Base-by-base conservation (phyloP, 2,113 vertebrate species). In the Hypomesus transpacificus region DNA sequence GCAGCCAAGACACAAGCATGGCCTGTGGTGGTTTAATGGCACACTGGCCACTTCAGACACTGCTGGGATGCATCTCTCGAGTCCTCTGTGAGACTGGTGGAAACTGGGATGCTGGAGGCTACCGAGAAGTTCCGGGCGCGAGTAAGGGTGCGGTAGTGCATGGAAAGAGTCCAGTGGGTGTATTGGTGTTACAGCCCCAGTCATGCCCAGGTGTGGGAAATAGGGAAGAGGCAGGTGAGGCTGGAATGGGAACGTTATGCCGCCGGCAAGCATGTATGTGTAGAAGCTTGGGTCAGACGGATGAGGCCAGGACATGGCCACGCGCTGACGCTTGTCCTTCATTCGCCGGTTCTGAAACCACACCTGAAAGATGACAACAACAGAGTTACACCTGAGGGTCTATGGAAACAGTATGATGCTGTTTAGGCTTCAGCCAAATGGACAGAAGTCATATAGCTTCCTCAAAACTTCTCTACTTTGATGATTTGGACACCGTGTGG, bases 261-360 rank as follows among this genome's bases (percentile, higher is more conserved):
- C 94, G 72, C 94, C 94, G 0, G 94, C 94, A 92, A 95, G 93
- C 94, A 96, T 95, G 86, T 95, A 95, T 39, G 93, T 95, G 70
- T 95, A 95, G 74, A 96, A 96, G 18, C 94, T 93, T 9, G 94
- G 94, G 75, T 95, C 94, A 5, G 94, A 93, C 2, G 94, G 94
- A 73, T 94, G 94, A 39, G 94, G 94, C 94, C 94, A 96, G 26
- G 94, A 94, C 94, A 95, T 94, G 57, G 94, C 94, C 76, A 95
- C 82, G 11, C 94, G 91, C 85, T 95, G 94, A 65, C 94, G 70
- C 80, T 95, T 96, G 87, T 96, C 94, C 86, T 96, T 96, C 94
- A 96, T 96, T 74, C 94, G 85, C 61, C 94, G 90, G 87, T 96
- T 96, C 90, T 96, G 94, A 89, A 95, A 96, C 94, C 94, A 96